A percentile compares a stretch with the other conserved stretches of the same genome.
Evolutionary conservation across 2,113 vertebrate species (phyloP).

Genomic region (Seriola aureovittata): DNA sequence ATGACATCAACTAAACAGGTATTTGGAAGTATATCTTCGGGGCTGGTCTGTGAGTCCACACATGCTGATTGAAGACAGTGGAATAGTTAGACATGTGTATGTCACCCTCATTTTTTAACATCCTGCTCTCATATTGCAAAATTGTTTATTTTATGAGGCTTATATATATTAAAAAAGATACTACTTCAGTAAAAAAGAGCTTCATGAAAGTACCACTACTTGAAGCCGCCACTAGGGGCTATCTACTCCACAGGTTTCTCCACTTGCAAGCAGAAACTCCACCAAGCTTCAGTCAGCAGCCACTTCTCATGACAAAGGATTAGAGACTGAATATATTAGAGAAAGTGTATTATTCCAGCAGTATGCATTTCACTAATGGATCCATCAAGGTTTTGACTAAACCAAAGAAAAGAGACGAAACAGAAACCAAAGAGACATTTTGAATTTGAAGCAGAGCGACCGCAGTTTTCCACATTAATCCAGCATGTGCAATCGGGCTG

Average conservation of each 20-base stretch:
- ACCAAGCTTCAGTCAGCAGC: constrained; percentile 42
- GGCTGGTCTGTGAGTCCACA: not conserved
- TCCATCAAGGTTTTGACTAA: constrained; percentile 45
- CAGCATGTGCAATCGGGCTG: constrained; percentile 47
- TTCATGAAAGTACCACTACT: constrained; percentile 22
- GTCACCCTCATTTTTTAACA: not conserved
- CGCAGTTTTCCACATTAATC: constrained; percentile 70
- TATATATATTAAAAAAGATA: not conserved
- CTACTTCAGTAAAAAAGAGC: not conserved
- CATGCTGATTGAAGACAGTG: constrained; percentile 3
- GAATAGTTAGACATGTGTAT: not conserved
- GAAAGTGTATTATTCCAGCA: constrained; percentile 43
- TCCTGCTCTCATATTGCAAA: not conserved
- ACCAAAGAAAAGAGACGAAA: constrained; percentile 40
- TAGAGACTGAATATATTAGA: constrained; percentile 42
- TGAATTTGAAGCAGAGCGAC: constrained; percentile 51
- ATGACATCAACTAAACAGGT: not conserved
- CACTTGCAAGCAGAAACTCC: constrained; percentile 17
- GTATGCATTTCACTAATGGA: constrained; percentile 54
- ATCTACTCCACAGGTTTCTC: constrained; percentile 77
- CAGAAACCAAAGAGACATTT: constrained; percentile 43
- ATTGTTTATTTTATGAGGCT: not conserved
- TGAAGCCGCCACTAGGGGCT: constrained; percentile 73
- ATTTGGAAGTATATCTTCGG: constrained; percentile 10
- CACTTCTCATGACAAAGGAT: constrained; percentile 59